Base-by-base conservation (phyloP, 2,797 vertebrate genomes). In the Mastacembelus armatus region DNA sequence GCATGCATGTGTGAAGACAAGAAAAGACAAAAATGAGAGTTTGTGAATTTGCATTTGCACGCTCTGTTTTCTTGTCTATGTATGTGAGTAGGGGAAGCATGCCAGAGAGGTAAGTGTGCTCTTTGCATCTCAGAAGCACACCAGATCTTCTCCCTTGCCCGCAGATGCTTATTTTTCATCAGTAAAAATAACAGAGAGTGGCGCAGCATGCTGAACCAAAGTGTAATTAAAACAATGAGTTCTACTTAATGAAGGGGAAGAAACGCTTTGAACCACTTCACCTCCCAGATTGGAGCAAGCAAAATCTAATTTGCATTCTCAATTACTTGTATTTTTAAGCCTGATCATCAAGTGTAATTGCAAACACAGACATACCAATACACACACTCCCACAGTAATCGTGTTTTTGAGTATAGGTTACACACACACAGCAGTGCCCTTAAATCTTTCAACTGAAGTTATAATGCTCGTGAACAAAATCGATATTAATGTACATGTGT, bases 221-320 rank as follows among this genome's bases (percentile, higher is more conserved):
- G 74, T 89, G 88, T 92, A 88, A 92, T 93, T 93, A 92, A 91
- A 92, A 91, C 90, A 91, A 90, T 90, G 79, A 90, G 86, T 87
- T 85, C 73, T 77, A 84, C 72, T 87, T 91, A 92, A 92, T 91
- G 88, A 91, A 89, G 90, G 81, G 83, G 86, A 83, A 88, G 78
- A 88, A 87, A 88, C 40, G 51, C 86, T 91, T 85, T 92, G 89
- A 92, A 93, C 80, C 85, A 86, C 79, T 91, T 85, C 86, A 79
- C 85, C 86, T 89, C 75, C 60, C 66, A 86, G 74, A 87, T 73
- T 67, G 78, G 74, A 88, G 80, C 78, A 69, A 48, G 81, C 60
- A 38, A 83, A 91, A 87, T 87, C 80, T 86, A 63, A 90, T 90
- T 87, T 86, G 78, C 83, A 87, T 89, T 85, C 71, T 75, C 64